A percentile compares a stretch with the other conserved stretches of the same genome.
Evolutionary conservation across 37 sponge, comb jelly and placozoan species (phyloP).

Genomic region (Beroe ovata): DNA sequence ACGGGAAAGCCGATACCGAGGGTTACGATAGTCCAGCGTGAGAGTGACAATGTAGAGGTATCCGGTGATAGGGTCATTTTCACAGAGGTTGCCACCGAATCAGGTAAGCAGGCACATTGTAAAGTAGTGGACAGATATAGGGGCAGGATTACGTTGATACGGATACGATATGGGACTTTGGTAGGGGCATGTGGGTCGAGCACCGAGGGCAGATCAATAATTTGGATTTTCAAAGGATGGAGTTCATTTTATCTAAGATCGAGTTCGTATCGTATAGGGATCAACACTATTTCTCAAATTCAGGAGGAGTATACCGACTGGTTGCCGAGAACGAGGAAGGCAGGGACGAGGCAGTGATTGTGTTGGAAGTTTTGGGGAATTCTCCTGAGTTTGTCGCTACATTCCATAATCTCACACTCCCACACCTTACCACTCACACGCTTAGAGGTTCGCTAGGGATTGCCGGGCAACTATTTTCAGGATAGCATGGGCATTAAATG

Average conservation of each 20-base stretch:
- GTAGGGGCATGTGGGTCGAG: too few relatives aligned
- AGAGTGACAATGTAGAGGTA: not conserved
- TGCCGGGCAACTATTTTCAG: too few relatives aligned
- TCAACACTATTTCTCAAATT: too few relatives aligned
- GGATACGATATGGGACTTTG: too few relatives aligned
- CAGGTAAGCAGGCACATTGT: too few relatives aligned
- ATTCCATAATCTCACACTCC: slow-evolving; percentile 38
- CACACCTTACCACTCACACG: slow-evolving; percentile 43
- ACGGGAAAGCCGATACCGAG: slow-evolving; percentile 5
- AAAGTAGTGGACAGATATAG: too few relatives aligned
- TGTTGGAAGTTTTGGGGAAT: slow-evolving; percentile 1
- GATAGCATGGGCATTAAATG: too few relatives aligned
- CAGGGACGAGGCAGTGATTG: not conserved
- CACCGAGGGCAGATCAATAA: too few relatives aligned
- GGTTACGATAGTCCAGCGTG: not conserved
- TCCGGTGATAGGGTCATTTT: slow-evolving; percentile 5
- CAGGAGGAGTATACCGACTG: slow-evolving; percentile 19
- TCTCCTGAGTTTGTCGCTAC: slow-evolving; percentile 28
- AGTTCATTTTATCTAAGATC: too few relatives aligned
- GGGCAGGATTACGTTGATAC: too few relatives aligned
- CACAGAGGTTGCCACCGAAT: slow-evolving; percentile 10
- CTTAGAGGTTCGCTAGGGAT: slow-evolving; percentile 49
- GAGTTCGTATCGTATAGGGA: too few relatives aligned
- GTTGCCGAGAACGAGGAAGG: slow-evolving; percentile 25
- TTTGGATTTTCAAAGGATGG: too few relatives aligned